phyloP scores from a whole-genome alignment of 2,113 vertebrate species.

The Cynoglossus semilaevis region DNA sequence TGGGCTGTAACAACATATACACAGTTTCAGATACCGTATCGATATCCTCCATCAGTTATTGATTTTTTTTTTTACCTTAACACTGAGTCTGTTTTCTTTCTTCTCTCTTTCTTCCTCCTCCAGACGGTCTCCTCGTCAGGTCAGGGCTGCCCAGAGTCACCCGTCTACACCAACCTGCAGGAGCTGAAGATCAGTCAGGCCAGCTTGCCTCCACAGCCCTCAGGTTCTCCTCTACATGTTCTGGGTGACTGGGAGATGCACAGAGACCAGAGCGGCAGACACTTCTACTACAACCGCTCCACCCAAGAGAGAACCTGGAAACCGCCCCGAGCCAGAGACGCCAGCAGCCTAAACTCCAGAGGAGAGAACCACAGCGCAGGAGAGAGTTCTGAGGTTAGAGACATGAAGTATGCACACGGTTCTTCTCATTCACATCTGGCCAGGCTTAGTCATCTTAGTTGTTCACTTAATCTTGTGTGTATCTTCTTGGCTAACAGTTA shows the following conservation, averaged over 20 bases:
- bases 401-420: not conserved
- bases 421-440: not conserved
- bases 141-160: constrained; percentile 86
- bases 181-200: constrained; percentile 92
- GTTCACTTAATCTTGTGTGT: too few species aligned
- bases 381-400: constrained; percentile 80
- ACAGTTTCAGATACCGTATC: too few species aligned
- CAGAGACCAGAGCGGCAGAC: constrained; percentile 85
- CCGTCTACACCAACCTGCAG: constrained; percentile 92
- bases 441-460: not conserved
- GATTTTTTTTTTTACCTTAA: constrained; percentile 12
- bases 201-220: constrained; percentile 80
- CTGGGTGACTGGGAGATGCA: constrained; percentile 92
- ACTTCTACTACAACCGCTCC: constrained; percentile 89
- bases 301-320: constrained; percentile 95
- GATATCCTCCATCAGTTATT: too few species aligned
- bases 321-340: constrained; percentile 84
- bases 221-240: constrained; percentile 79
- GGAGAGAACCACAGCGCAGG: constrained; percentile 78
- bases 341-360: constrained; percentile 64
- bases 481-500: too few species aligned
- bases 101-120: constrained; percentile 28
- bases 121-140: constrained; percentile 83
- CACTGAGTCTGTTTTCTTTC: constrained; percentile 10
- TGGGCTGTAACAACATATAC: too few species aligned